Percentiles rank a stretch among this genome's conserved stretches.
Conservation (phyloP, 2,888 invertebrate genomes). For the Mystacides longicornis region DNA sequence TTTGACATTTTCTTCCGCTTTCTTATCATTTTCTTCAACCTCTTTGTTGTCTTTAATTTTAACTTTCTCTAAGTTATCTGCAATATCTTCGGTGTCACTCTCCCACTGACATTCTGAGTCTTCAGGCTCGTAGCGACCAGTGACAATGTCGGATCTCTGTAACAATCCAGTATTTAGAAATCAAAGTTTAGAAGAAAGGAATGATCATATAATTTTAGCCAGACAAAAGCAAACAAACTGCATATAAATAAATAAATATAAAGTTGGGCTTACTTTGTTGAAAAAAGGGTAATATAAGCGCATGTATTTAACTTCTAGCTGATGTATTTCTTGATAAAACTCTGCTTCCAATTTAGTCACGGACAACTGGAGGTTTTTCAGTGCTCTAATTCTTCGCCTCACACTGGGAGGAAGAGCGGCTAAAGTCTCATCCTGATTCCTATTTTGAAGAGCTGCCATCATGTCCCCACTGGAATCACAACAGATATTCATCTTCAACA, state of each 20-base stretch:
- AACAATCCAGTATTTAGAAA: not conserved
- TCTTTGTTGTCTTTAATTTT: slow-evolving; percentile 43
- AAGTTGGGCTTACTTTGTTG: slow-evolving; percentile 64
- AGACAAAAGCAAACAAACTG: too few relatives aligned
- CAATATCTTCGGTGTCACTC: slow-evolving; percentile 71
- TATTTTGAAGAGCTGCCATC: slow-evolving; percentile 52
- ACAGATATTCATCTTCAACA: too few relatives aligned
- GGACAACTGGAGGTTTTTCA: slow-evolving; percentile 80
- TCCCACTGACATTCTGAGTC: slow-evolving; percentile 87
- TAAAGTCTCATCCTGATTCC: slow-evolving; percentile 51
- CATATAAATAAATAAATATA: too few relatives aligned
- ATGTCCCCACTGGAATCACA: slow-evolving; percentile 49
- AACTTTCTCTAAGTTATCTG: slow-evolving; percentile 57
- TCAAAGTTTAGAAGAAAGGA: too few relatives aligned
- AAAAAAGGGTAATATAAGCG: slow-evolving; percentile 69
- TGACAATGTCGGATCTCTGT: slow-evolving; percentile 53
- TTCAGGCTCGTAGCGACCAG: slow-evolving; percentile 77
- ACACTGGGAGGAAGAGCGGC: slow-evolving; percentile 65
- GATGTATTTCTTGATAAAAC: slow-evolving; percentile 91
- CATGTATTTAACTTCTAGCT: slow-evolving; percentile 86
- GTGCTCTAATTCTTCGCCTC: slow-evolving; percentile 72
- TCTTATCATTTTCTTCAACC: slow-evolving; percentile 27
- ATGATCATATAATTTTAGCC: too few relatives aligned
- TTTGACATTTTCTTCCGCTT: slow-evolving; percentile 55
- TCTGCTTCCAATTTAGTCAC: slow-evolving; percentile 82